Conservation (phyloP, 1,140 invertebrate species). For the Augochlora pura region DNA sequence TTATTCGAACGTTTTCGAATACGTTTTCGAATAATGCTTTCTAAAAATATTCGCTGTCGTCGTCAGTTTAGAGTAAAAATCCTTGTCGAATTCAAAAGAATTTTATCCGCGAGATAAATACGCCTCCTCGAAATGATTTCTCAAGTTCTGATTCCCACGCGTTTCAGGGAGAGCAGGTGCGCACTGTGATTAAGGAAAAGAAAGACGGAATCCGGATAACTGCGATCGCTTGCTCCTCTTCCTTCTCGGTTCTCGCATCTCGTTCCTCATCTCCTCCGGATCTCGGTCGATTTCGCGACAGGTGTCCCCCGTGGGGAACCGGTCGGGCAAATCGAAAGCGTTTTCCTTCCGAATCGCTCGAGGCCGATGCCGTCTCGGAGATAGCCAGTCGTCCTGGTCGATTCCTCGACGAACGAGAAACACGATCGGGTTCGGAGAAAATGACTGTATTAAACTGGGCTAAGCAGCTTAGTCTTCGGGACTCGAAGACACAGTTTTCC, state of each 20-base stretch:
- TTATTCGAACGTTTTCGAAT: too few relatives aligned
- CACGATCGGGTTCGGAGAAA: not conserved
- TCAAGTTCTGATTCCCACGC: not conserved
- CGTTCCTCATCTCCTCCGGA: not conserved
- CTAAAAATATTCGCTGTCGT: too few relatives aligned
- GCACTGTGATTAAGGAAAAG: conserved; percentile 8
- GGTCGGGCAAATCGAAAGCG: conserved; percentile 49
- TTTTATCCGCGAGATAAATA: too few relatives aligned
- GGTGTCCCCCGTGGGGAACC: conserved; percentile 49
- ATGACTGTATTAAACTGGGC: not conserved
- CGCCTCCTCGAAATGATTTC: not conserved
- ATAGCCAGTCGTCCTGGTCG: conserved; percentile 4
- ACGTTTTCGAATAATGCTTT: too few relatives aligned
- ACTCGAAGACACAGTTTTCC: not conserved
- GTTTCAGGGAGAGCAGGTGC: not conserved
- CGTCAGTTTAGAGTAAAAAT: too few relatives aligned
- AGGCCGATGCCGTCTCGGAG: conserved; percentile 12
- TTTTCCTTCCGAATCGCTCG: conserved; percentile 58
- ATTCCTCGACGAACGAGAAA: not conserved
- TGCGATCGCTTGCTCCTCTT: conserved; percentile 6
- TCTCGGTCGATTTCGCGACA: conserved; percentile 38
- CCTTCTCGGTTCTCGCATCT: not conserved
- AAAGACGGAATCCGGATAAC: conserved; percentile 17
- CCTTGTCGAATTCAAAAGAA: not conserved
- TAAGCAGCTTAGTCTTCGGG: not conserved